Evolutionary conservation across 2,797 vertebrate species (phyloP).

Genomic region (Microctenopoma lineatum): DNA sequence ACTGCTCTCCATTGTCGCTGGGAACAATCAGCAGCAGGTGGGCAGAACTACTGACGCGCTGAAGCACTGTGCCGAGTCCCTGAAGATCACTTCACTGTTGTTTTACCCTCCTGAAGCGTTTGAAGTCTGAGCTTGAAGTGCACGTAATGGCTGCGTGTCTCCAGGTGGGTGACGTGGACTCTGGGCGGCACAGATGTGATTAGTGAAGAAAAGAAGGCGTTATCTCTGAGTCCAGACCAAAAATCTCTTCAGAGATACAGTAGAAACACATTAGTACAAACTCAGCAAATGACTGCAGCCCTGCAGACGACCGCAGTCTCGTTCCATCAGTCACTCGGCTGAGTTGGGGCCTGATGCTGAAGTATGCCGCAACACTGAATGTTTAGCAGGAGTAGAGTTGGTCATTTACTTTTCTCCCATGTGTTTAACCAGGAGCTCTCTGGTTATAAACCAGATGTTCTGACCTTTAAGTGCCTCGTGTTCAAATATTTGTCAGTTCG

Average conservation of each 20-base stretch:
- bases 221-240: too few species aligned
- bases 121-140: constrained; percentile 6
- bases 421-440: background rate
- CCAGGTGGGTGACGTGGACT: background rate
- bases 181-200: too few species aligned
- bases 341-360: background rate
- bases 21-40: constrained; percentile 42
- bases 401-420: background rate
- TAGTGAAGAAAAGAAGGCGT: background rate
- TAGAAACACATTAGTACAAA: too few species aligned
- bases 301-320: too few species aligned
- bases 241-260: too few species aligned
- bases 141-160: background rate
- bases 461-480: background rate
- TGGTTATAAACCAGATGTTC: background rate
- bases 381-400: background rate
- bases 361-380: background rate
- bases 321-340: too few species aligned
- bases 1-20: constrained; percentile 27
- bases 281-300: too few species aligned
- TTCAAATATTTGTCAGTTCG: background rate
- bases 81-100: constrained; percentile 21
- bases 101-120: constrained; percentile 12
- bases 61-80: constrained; percentile 9
- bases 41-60: constrained; percentile 18